A percentile compares a stretch with the other conserved stretches of the same genome.
Conservation (phyloP, 1,140 invertebrate species). For the Pseudoatta argentina region DNA sequence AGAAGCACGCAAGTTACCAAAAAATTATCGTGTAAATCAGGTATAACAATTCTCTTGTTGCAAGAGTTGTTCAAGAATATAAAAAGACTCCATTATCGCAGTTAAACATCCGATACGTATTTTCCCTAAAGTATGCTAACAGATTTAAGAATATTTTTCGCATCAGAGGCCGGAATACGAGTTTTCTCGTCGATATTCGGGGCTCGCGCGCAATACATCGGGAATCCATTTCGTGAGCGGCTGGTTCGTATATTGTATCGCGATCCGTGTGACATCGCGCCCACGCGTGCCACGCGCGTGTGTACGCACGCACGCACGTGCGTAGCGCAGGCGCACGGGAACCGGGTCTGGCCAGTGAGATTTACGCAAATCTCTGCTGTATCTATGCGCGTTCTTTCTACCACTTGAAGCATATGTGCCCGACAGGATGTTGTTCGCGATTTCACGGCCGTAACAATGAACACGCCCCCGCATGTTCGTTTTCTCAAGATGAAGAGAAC, state of each 20-base stretch:
- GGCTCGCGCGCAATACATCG: slow-evolving; percentile 38
- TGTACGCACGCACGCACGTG: neutral
- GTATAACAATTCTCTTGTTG: neutral
- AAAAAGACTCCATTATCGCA: neutral
- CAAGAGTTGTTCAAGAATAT: neutral
- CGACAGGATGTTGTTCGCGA: slow-evolving; percentile 23
- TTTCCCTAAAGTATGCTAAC: neutral
- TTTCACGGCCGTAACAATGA: slow-evolving; percentile 65
- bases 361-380: slow-evolving; percentile 37
- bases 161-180: neutral
- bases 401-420: neutral
- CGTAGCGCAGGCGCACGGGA: neutral
- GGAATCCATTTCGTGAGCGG: slow-evolving; percentile 53
- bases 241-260: slow-evolving; percentile 28
- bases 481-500: slow-evolving; percentile 58
- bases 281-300: slow-evolving; percentile 23
- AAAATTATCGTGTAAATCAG: too few relatives aligned
- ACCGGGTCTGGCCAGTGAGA: neutral
- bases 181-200: slow-evolving; percentile 39
- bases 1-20: too few relatives aligned
- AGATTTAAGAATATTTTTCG: neutral
- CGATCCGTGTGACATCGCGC: slow-evolving; percentile 31
- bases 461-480: slow-evolving; percentile 30
- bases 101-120: neutral
- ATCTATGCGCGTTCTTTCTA: slow-evolving; percentile 13